Conservation (phyloP, 2,113 vertebrate genomes). For the Telmatochromis bifrenatus region DNA sequence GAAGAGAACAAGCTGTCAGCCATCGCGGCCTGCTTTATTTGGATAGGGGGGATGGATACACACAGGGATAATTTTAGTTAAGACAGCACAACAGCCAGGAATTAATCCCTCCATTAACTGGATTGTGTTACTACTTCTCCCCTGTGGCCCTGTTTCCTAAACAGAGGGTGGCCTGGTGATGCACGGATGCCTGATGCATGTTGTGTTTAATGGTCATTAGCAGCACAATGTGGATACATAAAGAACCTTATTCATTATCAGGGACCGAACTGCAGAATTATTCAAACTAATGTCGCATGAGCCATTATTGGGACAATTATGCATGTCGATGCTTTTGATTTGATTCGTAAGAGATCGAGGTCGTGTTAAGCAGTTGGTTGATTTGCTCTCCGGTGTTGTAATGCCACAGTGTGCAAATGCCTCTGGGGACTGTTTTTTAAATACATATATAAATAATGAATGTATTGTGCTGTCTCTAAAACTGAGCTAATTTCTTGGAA, state of each 20-base stretch:
- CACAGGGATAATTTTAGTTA: constrained; percentile 43
- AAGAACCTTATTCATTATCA: constrained; percentile 27
- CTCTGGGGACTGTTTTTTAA: neutral
- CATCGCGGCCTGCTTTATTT: constrained; percentile 32
- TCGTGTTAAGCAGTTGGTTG: constrained; percentile 25
- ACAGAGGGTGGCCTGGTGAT: constrained; percentile 30
- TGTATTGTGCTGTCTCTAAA: constrained; percentile 1
- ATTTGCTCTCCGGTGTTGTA: constrained; percentile 16
- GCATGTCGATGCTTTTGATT: constrained; percentile 42
- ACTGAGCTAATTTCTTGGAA: constrained; percentile 18
- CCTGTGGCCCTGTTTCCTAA: constrained; percentile 33
- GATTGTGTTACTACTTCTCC: constrained; percentile 38
- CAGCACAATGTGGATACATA: constrained; percentile 24
- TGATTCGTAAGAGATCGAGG: constrained; percentile 38
- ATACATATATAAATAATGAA: neutral
- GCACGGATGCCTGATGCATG: constrained; percentile 36
- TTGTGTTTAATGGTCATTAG: constrained; percentile 51
- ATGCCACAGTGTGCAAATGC: neutral
- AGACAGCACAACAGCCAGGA: constrained; percentile 27
- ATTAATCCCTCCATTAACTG: constrained; percentile 59
- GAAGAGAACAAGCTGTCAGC: constrained; percentile 10
- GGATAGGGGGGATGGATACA: constrained; percentile 2
- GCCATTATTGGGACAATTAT: constrained; percentile 28
- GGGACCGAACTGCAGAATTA: constrained; percentile 9
- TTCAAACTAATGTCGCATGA: constrained; percentile 19